A percentile compares a stretch with the other conserved stretches of the same genome.
These are phyloP conservation scores for Meleagris gallopavo DNA, from an alignment of 2,113 vertebrate species.

Conservation along the genomic window DNA sequence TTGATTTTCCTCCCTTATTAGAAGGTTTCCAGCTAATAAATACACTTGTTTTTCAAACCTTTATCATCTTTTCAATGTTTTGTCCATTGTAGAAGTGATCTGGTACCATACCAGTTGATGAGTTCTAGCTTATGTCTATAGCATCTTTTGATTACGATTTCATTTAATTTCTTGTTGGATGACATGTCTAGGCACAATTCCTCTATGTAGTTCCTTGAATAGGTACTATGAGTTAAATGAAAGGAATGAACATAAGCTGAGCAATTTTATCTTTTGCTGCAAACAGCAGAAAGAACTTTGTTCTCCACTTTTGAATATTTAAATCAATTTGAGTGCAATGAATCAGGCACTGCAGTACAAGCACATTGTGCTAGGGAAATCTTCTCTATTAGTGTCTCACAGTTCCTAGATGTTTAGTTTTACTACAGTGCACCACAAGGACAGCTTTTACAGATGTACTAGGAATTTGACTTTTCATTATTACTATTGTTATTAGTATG, in stretches of 20 bases:
- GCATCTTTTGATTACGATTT: neutral
- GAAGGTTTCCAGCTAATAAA: neutral
- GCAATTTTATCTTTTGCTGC: neutral
- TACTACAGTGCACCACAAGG: neutral
- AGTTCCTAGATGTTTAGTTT: neutral
- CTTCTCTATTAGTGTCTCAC: neutral
- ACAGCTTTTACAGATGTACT: neutral
- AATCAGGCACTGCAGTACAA: neutral
- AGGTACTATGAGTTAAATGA: neutral
- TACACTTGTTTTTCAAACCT: neutral
- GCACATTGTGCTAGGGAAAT: neutral
- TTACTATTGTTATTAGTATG: no score
- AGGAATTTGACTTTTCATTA: neutral
- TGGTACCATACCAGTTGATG: neutral
- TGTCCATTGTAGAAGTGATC: neutral
- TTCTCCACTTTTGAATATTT: neutral
- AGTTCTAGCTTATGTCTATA: neutral
- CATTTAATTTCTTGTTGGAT: neutral
- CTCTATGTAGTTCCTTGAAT: neutral
- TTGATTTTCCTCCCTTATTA: neutral
- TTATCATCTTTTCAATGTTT: neutral
- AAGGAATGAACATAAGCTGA: neutral
- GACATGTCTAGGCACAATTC: neutral
- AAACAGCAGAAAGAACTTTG: neutral
- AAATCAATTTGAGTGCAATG: neutral